Base-by-base conservation (phyloP, 2,797 vertebrate genomes). In the Aulostomus chinensis region DNA sequence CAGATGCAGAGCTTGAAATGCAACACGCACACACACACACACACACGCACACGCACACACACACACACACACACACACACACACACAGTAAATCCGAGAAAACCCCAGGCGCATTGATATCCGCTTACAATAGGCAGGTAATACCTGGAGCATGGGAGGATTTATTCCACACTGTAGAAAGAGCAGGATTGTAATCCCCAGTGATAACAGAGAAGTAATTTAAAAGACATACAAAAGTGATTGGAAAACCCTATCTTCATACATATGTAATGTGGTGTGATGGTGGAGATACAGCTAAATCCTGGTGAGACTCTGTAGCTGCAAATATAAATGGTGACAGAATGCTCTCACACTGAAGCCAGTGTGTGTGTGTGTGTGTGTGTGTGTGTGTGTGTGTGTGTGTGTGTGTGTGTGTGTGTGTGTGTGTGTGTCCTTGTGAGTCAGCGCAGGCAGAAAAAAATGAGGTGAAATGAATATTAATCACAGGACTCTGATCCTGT, bases 181-280 rank as follows among this genome's bases (percentile, higher is more conserved):
- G 52, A 66, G 48, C 30, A 0, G 17, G 29, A 18, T 35, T 66
- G 62, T 80, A 81, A 84, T 83, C 69, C 25, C 1, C 45, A 9
- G 57, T 12, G 73, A 78, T 78, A 80, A 76, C 78, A 74, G 47
- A 60, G 42, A 65, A 68, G 59, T 73, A 28, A 71, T 82, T 77
- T 68, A 57, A 78, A 73, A 73, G 57, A 68, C 51, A 65, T 60
- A 73, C 55, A 48, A 7, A 64, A 56, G 39, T 33, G 68, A 80
- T 52, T 69, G 49, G 46, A 59, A 69, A 66, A 32, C 13, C 31
- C 39, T 16, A 3, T 58, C 58, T 49, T 78, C 70, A 83, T 78
- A 67, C 69, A 76, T 76, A 69, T 72, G 54, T 68, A 73, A 76
- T 50, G 58, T 2, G 13, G 33, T 24, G 20, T 1, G 42, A 63